These are phyloP conservation scores for Gandaritis pyraliata DNA, from an alignment of 2,888 invertebrate species.

Conservation along the genomic window DNA sequence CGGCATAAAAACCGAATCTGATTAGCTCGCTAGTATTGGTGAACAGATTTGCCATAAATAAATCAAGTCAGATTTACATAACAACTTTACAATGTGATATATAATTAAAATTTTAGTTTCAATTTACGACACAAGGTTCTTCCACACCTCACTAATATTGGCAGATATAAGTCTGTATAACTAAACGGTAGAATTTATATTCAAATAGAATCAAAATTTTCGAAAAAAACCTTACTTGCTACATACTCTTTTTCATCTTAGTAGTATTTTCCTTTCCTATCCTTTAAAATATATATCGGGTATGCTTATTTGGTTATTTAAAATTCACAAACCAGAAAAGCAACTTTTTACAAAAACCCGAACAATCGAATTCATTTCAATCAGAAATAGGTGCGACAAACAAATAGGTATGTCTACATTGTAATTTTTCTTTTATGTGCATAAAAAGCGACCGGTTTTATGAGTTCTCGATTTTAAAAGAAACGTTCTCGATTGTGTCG, in stretches of 20 bases:
- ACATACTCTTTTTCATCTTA: no score
- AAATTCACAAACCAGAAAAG: constrained; percentile 12
- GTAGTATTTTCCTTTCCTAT: constrained; percentile 6
- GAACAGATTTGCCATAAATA: constrained; percentile 45
- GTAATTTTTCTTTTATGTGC: constrained; percentile 39
- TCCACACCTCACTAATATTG: constrained; percentile 4
- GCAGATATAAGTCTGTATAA: not conserved
- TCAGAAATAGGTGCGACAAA: constrained; percentile 38
- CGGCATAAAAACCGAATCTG: constrained; percentile 46
- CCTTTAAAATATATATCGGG: not conserved
- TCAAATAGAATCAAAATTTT: not conserved
- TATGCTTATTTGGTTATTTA: constrained; percentile 4
- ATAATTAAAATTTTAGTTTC: constrained; percentile 40
- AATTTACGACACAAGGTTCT: constrained; percentile 29
- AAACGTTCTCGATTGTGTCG: constrained; percentile 52
- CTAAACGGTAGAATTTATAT: not conserved
- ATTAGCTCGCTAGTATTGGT: constrained; percentile 36
- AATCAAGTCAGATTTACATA: constrained; percentile 52
- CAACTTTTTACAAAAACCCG: constrained; percentile 20
- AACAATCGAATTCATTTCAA: constrained; percentile 29
- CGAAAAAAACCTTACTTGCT: no score
- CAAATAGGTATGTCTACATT: constrained; percentile 37
- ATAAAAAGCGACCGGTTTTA: constrained; percentile 40
- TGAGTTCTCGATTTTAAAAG: constrained; percentile 44
- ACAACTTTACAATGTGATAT: constrained; percentile 45